phyloP scores from a whole-genome alignment of 2,888 invertebrate species.

The Lycophotia porphyrea region DNA sequence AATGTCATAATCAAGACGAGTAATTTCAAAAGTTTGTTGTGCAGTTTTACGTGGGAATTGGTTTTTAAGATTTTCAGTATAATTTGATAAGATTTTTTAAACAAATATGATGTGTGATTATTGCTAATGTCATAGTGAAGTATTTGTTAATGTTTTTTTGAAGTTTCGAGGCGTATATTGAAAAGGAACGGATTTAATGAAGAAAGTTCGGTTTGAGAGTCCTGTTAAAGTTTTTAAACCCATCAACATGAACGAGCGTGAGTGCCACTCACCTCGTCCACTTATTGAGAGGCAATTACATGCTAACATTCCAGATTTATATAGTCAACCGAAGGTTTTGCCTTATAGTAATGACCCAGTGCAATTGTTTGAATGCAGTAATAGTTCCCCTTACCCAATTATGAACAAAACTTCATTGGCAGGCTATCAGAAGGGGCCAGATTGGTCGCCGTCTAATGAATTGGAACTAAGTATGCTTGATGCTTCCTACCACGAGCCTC shows the following conservation, averaged over 20 bases:
- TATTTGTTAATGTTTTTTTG: constrained; percentile 1
- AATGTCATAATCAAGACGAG: constrained; percentile 40
- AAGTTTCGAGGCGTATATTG: background rate
- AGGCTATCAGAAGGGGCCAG: constrained; percentile 61
- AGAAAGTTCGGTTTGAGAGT: constrained; percentile 86
- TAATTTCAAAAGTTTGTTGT: constrained; percentile 62
- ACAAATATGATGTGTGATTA: background rate
- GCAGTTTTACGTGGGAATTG: constrained; percentile 40
- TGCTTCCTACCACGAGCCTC: constrained; percentile 71
- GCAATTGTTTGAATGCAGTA: constrained; percentile 80
- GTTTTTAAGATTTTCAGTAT: constrained; percentile 9
- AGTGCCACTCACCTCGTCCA: constrained; percentile 86
- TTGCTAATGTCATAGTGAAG: constrained; percentile 10
- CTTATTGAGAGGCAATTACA: constrained; percentile 75
- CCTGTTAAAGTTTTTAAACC: constrained; percentile 68
- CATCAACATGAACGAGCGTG: constrained; percentile 77
- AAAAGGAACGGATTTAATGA: constrained; percentile 72
- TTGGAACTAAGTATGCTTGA: constrained; percentile 85
- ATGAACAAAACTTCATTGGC: constrained; percentile 75
- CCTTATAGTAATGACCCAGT: constrained; percentile 79
- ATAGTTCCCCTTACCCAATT: constrained; percentile 82
- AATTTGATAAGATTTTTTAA: constrained; percentile 29
- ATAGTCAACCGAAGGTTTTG: constrained; percentile 70
- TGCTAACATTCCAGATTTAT: constrained; percentile 67
- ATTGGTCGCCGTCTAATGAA: constrained; percentile 80